Evolutionary conservation across 2,113 vertebrate species (phyloP), one percentile per base, ranked within the genome.

Genomic region (Gambusia holbrooki): DNA sequence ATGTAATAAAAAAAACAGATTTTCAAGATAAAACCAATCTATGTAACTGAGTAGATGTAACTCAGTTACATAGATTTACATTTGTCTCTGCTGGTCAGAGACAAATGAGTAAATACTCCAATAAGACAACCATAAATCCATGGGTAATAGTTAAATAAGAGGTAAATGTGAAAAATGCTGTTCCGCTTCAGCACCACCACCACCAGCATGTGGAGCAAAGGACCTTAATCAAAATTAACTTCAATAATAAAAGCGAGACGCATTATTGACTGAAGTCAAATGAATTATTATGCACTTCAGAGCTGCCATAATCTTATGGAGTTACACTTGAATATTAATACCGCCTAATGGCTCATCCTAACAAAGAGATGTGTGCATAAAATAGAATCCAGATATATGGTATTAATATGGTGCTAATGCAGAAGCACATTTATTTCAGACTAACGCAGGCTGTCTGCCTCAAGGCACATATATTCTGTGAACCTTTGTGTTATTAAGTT

Each of bases 401-500:
- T 66, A 15, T 33, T 17, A 48, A 15, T 9, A 75, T 30, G 17
- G 40, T 63, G 9, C 28, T 17, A 48, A 66, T 48, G 11, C 73
- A 73, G 17, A 63, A 25, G n/a, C 25, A 17, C 48, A 45, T 75
- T 72, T 72, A 65, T 81, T 73, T 74, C 5, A 51, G 2, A 10
- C 33, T 71, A 60, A 74, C 77, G 62, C 64, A 74, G 66, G n/a
- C 25, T 17, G 45, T 28, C 48, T 29, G 2, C 72, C 77, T 77
- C 74, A 22, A 62, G 65, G 66, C 32, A 28, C 69, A 74, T 48
- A 76, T 67, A 71, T 63, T 72, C 66, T 28, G 61, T 74, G 32
- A 32, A 77, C 33, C 79, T 76, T 69, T 68, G 54, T 73, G 76
- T 78, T 82, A 84, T 81, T 73, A 69, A 67, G 84, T 64, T 76